These are phyloP conservation scores for Sebastes iracundus DNA, from an alignment of 2,797 vertebrate genomes.

Conservation along the genomic window DNA sequence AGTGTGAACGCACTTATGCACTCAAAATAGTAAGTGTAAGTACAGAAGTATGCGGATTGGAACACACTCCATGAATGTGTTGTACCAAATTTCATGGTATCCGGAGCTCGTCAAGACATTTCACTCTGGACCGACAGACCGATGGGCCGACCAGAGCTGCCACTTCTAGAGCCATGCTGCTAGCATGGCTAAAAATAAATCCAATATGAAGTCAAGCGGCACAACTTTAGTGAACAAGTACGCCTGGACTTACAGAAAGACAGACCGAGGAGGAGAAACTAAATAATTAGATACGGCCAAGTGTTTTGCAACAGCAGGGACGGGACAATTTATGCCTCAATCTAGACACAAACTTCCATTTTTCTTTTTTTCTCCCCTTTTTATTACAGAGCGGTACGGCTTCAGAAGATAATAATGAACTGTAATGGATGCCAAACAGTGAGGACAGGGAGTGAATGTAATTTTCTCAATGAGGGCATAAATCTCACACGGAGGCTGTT, in stretches of 20 bases:
- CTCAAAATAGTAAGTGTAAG: too few species aligned
- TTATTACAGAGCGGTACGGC: conserved; percentile 70
- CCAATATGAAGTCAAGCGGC: background rate
- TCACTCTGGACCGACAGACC: background rate
- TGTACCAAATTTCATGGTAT: background rate
- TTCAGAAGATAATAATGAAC: conserved; percentile 75
- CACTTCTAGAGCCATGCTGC: background rate
- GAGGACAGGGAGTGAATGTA: conserved; percentile 76
- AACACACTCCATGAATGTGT: background rate
- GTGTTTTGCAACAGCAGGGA: conserved; percentile 76
- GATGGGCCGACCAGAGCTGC: background rate
- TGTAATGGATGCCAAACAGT: conserved; percentile 82
- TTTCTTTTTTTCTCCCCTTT: conserved; percentile 62
- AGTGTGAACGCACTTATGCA: too few species aligned
- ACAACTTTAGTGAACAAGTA: conserved; percentile 4
- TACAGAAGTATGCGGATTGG: too few species aligned
- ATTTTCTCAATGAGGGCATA: conserved; percentile 82
- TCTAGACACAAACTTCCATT: conserved; percentile 77
- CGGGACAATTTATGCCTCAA: conserved; percentile 79
- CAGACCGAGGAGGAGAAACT: conserved; percentile 2
- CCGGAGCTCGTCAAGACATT: background rate
- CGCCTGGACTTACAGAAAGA: background rate
- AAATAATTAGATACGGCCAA: conserved; percentile 71
- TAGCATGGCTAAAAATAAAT: background rate
- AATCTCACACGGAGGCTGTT: conserved; percentile 80